Conservation (phyloP, 2,888 invertebrate species). For the Saturnia pavonia region DNA sequence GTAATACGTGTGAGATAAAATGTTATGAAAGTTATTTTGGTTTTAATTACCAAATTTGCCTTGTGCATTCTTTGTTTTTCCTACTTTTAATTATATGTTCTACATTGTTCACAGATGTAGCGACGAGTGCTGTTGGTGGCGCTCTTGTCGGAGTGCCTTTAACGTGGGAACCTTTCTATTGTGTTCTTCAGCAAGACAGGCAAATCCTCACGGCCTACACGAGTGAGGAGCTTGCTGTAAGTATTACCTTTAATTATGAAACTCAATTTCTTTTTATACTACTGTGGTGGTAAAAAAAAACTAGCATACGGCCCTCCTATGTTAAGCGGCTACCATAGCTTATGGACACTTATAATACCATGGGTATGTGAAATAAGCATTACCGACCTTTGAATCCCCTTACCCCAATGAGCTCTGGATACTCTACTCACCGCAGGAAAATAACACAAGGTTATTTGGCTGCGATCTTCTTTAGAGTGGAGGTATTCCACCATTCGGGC, state of each 20-base stretch:
- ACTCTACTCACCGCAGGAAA: too few species aligned
- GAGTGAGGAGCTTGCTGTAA: slow-evolving; percentile 90
- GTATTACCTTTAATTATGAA: slow-evolving; percentile 48
- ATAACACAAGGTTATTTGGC: too few species aligned
- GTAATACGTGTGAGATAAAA: neutral
- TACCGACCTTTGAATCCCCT: too few species aligned
- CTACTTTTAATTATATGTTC: neutral
- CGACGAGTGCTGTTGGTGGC: slow-evolving; percentile 73
- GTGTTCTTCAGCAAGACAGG: slow-evolving; percentile 88
- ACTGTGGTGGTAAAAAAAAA: too few species aligned
- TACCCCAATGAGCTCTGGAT: too few species aligned
- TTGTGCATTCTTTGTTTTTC: neutral
- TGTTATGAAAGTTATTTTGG: neutral
- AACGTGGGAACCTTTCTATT: slow-evolving; percentile 90
- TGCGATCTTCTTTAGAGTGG: too few species aligned
- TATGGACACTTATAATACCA: too few species aligned
- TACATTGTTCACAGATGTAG: slow-evolving; percentile 69
- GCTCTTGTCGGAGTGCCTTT: slow-evolving; percentile 81
- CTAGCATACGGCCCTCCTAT: too few species aligned
- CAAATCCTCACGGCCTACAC: slow-evolving; percentile 89
- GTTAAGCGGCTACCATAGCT: too few species aligned
- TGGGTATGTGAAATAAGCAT: too few species aligned
- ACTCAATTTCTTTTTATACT: too few species aligned
- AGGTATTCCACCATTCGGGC: too few species aligned
- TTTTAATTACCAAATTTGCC: neutral